Evolutionary conservation across 2,888 invertebrate species (phyloP), one percentile per base, ranked within the genome.

Genomic region (Pinctada fucata): DNA sequence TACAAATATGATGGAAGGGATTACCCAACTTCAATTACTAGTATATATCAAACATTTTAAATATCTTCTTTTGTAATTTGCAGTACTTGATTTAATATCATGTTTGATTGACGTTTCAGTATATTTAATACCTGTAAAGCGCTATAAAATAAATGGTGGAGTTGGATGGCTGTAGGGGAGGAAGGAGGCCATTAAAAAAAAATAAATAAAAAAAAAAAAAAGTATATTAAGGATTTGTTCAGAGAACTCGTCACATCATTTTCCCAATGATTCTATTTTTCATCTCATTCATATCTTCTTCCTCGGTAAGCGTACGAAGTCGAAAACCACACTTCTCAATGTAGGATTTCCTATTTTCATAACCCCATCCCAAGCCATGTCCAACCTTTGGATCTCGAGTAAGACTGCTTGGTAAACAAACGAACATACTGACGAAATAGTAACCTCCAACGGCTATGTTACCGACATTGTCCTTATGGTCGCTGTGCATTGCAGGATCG

Each of bases 291-390:
- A 45, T 3, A 50, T n/a, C 13, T 66, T 67, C 45, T n/a, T 74
- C 51, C 3, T 50, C 74, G 31, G 31, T 31, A n/a, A 50, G 65
- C 5, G 69, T 47, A 3, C 68, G 16, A 47, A 75, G 4, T 31
- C 31, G 51, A 8, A 69, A 75, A 48, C 69, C 69, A 47, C 63
- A 49, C 10, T 70, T 58, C 45, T 13, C 51, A n/a, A 75, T 2
- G 51, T 63, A 75, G 48, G 68, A 31, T 31, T 69, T 13, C 16
- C 70, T 52, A 48, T 82, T 78, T 72, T 84, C 84, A 16, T 16
- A n/a, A 0, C 82, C 82, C 84, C 83, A 84, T 31, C 82, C 78
- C 3, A 78, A 76, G 3, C 83, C 83, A 48, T 84, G 80, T 3
- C 84, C 84, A 66, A 81, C 51, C 63, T 52, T 71, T 2, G 81